phyloP scores from a whole-genome alignment of 2,797 vertebrate genomes.

The Halcyon leucocephala region DNA sequence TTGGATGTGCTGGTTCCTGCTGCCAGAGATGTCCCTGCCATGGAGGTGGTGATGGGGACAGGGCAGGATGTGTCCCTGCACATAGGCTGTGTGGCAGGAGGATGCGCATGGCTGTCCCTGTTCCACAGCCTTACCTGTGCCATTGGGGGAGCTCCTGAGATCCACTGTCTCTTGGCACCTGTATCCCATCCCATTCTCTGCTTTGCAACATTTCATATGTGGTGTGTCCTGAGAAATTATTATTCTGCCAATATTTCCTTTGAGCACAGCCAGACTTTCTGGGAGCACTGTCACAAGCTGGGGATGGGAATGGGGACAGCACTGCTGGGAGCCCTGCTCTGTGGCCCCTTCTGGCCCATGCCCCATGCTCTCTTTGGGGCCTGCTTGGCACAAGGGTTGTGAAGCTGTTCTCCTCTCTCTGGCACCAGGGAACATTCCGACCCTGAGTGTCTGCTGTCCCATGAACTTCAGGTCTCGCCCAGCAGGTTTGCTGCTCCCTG shows the following conservation, averaged over 20 bases:
- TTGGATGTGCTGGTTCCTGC: not conserved
- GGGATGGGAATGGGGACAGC: not conserved
- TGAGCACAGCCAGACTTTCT: not conserved
- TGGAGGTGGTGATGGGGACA: not conserved
- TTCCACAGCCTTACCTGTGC: not conserved
- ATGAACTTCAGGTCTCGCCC: fast-evolving
- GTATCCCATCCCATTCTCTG: not conserved
- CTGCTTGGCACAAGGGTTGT: not conserved
- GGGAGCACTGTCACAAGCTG: not conserved
- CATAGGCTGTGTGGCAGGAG: not conserved
- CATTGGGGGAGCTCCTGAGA: not conserved
- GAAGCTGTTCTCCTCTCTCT: not conserved
- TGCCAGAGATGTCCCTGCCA: not conserved
- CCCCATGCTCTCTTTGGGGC: fast-evolving
- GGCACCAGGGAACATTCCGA: not conserved
- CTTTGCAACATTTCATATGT: fast-evolving
- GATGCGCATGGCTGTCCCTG: not conserved
- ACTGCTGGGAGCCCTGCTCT: not conserved
- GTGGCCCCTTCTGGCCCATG: not conserved
- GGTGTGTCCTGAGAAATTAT: not conserved
- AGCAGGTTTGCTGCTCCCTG: not conserved
- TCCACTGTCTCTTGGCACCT: not conserved
- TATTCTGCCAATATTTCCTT: not conserved
- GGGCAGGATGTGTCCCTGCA: not conserved
- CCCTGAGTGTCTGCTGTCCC: not conserved